Evolutionary conservation across 2,888 invertebrate genomes (phyloP).

Genomic region (Synergus laeviventris): DNA sequence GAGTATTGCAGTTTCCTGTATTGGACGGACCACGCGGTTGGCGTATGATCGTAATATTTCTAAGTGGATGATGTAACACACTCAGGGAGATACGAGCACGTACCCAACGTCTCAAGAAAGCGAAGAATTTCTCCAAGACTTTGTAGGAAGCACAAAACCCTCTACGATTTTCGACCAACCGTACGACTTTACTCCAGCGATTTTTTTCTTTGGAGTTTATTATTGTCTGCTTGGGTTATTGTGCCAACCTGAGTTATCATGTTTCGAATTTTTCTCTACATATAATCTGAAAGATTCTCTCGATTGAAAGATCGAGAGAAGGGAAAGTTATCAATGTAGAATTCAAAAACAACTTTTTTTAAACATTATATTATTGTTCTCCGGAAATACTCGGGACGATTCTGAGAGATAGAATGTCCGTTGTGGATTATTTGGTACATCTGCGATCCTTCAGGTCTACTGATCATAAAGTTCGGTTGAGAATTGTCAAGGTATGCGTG

Average conservation of each 20-base stretch:
- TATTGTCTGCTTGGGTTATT: constrained; percentile 33
- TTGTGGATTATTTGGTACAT: too few relatives aligned
- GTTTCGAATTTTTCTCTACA: background rate
- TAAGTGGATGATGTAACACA: constrained; percentile 23
- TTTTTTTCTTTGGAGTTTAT: constrained; percentile 15
- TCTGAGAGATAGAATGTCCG: too few relatives aligned
- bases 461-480: too few relatives aligned
- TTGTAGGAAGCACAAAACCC: constrained; percentile 33
- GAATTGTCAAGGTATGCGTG: too few relatives aligned
- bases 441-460: too few relatives aligned
- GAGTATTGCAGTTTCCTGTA: constrained; percentile 13
- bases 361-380: too few relatives aligned
- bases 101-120: constrained; percentile 1
- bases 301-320: background rate
- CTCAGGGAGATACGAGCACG: constrained; percentile 22
- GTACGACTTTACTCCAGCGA: constrained; percentile 27
- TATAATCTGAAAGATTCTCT: background rate
- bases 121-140: constrained; percentile 40
- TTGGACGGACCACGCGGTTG: constrained; percentile 9
- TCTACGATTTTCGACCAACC: constrained; percentile 34
- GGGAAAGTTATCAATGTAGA: background rate
- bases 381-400: too few relatives aligned
- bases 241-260: constrained; percentile 1
- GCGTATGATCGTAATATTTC: constrained; percentile 21
- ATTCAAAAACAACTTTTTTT: background rate